Evolutionary conservation across 2,888 invertebrate species (phyloP).

Genomic region (Micropterix aruncella): DNA sequence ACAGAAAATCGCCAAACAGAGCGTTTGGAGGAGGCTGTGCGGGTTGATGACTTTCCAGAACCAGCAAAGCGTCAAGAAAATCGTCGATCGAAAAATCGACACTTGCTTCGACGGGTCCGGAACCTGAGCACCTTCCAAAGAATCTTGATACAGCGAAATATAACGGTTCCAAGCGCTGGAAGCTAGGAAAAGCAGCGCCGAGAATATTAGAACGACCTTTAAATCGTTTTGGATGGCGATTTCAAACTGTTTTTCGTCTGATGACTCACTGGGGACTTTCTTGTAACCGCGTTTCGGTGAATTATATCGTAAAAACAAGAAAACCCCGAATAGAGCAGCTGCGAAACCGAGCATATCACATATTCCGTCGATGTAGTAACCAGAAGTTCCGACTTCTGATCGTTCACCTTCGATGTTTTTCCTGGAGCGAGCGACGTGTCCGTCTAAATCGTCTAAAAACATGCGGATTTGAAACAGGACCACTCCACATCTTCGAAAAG

Average conservation of each 20-base stretch:
- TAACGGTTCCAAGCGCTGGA: slow-evolving; percentile 77
- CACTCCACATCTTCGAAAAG: slow-evolving; percentile 57
- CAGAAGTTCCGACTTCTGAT: slow-evolving; percentile 66
- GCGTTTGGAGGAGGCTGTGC: slow-evolving; percentile 59
- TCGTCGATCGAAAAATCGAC: slow-evolving; percentile 50
- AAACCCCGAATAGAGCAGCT: slow-evolving; percentile 55
- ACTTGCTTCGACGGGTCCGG: slow-evolving; percentile 39
- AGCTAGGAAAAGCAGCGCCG: slow-evolving; percentile 57
- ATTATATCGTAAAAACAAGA: slow-evolving; percentile 54
- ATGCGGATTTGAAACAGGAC: slow-evolving; percentile 67
- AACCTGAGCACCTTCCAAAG: slow-evolving; percentile 48
- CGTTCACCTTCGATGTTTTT: slow-evolving; percentile 62
- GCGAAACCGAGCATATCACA: slow-evolving; percentile 68
- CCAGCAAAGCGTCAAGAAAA: slow-evolving; percentile 59
- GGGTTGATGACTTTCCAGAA: slow-evolving; percentile 70
- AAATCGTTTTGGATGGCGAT: slow-evolving; percentile 49
- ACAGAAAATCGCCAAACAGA: slow-evolving; percentile 65
- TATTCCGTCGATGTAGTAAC: slow-evolving; percentile 71
- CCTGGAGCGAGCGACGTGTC: slow-evolving; percentile 67
- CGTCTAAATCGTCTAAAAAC: slow-evolving; percentile 76
- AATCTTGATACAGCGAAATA: slow-evolving; percentile 63
- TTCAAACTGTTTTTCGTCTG: slow-evolving; percentile 27
- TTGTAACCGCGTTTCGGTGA: slow-evolving; percentile 58
- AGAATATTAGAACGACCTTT: slow-evolving; percentile 50
- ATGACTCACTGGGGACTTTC: slow-evolving; percentile 30